phyloP scores from a whole-genome alignment of 2,888 invertebrate genomes.

The Papilio demoleus region DNA sequence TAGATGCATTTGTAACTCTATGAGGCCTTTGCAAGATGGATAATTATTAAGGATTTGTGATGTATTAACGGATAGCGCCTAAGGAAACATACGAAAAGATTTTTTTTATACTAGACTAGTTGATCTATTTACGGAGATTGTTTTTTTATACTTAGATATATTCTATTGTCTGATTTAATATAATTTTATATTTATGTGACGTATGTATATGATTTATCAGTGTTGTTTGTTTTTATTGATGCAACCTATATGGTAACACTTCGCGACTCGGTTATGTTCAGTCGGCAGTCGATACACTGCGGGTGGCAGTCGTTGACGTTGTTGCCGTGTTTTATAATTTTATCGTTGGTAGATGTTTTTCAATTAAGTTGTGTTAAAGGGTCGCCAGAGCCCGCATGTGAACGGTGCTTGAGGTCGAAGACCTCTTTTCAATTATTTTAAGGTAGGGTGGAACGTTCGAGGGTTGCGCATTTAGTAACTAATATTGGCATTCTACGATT shows the following conservation, averaged over 20 bases:
- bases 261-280: constrained; percentile 71
- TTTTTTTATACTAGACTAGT: constrained; percentile 83
- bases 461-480: constrained; percentile 82
- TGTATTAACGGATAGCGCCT: constrained; percentile 84
- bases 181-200: constrained; percentile 82
- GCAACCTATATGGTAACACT: constrained; percentile 69
- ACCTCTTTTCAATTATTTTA: constrained; percentile 77
- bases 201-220: constrained; percentile 81
- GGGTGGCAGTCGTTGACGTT: constrained; percentile 54
- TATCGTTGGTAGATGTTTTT: constrained; percentile 72
- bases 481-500: constrained; percentile 84
- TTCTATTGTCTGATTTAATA: constrained; percentile 83
- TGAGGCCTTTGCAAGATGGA: constrained; percentile 84
- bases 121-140: constrained; percentile 85
- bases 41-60: constrained; percentile 84
- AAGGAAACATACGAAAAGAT: constrained; percentile 84
- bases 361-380: constrained; percentile 60
- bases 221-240: constrained; percentile 84
- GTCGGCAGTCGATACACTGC: constrained; percentile 60
- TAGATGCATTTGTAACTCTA: constrained; percentile 84
- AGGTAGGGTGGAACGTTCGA: constrained; percentile 74
- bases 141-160: constrained; percentile 84
- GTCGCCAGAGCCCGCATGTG: constrained; percentile 50
- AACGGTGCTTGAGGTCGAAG: constrained; percentile 76
- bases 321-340: constrained; percentile 76